phyloP scores from a whole-genome alignment of 1,140 invertebrate species.

The Conus ventricosus region DNA sequence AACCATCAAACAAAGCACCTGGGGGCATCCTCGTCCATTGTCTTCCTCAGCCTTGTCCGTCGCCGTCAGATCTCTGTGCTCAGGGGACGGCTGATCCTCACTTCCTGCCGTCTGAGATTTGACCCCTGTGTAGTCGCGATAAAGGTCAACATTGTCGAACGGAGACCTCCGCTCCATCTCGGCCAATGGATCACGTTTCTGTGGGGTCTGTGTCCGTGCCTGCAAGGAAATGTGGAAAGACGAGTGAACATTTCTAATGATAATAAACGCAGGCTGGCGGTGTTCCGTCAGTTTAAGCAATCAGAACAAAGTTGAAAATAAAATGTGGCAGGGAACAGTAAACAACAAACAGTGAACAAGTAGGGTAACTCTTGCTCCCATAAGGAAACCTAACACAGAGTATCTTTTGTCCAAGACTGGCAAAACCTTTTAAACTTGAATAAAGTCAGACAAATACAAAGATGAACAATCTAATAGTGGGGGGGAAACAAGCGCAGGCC shows the following conservation, averaged over 20 bases:
- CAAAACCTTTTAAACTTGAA: too few species aligned
- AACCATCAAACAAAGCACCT: slow-evolving; percentile 29
- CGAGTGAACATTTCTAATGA: neutral
- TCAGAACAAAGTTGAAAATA: too few species aligned
- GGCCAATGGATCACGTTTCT: slow-evolving; percentile 23
- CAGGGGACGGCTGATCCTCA: slow-evolving; percentile 53
- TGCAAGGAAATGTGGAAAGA: neutral
- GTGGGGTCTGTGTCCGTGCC: slow-evolving; percentile 37
- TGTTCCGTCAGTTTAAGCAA: too few species aligned
- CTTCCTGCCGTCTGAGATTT: slow-evolving; percentile 76
- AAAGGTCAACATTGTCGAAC: slow-evolving; percentile 63
- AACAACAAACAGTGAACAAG: too few species aligned
- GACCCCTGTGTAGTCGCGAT: slow-evolving; percentile 68
- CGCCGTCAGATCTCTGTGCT: slow-evolving; percentile 43
- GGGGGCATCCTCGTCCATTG: slow-evolving; percentile 13
- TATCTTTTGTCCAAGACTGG: too few species aligned
- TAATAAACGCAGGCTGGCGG: too few species aligned
- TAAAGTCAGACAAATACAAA: too few species aligned
- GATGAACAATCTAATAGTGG: too few species aligned
- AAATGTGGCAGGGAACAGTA: too few species aligned
- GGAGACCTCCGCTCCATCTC: slow-evolving; percentile 70
- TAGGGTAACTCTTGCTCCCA: too few species aligned
- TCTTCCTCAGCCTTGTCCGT: slow-evolving; percentile 39
- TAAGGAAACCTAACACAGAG: too few species aligned
- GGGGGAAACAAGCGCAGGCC: too few species aligned